Evolutionary conservation across 2,888 invertebrate genomes (phyloP), one percentile per base, ranked within the genome.

Genomic region (Drosophila yooni): DNA sequence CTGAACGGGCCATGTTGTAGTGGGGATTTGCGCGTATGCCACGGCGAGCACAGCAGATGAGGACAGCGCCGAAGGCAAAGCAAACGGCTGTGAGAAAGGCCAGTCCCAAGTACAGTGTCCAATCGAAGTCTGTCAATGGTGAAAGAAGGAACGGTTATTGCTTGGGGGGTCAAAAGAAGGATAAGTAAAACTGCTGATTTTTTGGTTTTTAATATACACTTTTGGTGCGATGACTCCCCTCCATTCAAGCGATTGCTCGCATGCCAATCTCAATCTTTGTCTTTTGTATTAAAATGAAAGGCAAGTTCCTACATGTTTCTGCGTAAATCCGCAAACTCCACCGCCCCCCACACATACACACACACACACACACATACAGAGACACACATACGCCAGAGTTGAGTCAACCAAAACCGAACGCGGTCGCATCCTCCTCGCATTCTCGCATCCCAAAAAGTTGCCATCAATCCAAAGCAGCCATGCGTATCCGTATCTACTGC

Each of bases 1-100:
- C 93, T 90, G 93, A 92, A 66, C 93, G 89, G 38, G 93, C 90
- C 88, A 93, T 93, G 75, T 92, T 93, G 73, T 93, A 93, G 68
- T 93, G 92, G 54, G 93, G 92, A 79, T 92, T 92, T 57, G 88
- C 83, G 61, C 92, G 74, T 43, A 92, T 88, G 51, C 92, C 92
- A 51, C 92, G 90, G 15, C 92, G 91, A 53, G 92, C 92, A 72
- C 92, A 93, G 67, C 92, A 92, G 76, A 93, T 91, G 67, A 93
- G 79, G 13, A 90, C 92, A 36, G 91, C 83, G 8, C 92, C 93
- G 70, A 93, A 91, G 58, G 91, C 92, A 65, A 93, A 89, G 73
- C 92, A 93, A 25, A 93, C 91, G 38, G 90, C 91, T 27, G 91
- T 92, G 60, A 93, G 91, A 74, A 93, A 92, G n/a, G 92, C 91